Base-by-base conservation (phyloP, 2,113 vertebrate species). In the Mohoua ochrocephala region DNA sequence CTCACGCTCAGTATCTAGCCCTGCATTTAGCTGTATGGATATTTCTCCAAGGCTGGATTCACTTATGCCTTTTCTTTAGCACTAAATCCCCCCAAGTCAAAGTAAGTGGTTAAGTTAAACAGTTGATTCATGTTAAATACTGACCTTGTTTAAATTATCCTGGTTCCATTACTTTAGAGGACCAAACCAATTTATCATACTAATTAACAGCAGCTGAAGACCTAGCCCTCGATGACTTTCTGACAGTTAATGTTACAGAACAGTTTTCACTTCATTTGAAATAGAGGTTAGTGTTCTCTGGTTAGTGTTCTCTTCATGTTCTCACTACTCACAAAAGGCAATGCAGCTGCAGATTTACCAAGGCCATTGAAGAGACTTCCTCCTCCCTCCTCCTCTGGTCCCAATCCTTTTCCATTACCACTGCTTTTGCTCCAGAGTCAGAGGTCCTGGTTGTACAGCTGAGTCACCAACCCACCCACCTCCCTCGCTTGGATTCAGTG, bases 401-500 rank as follows among this genome's bases (percentile, higher is more conserved):
- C 13, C n/a, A 52, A 3, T 49, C 17, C 28, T 82, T 78, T 67
- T 64, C 53, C 22, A 35, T 53, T 42, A 84, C 47, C 21, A 17
- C 20, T 69, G 13, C 20, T 82, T 78, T 71, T 1, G 0, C 16
- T 63, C 27, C 23, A 28, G 28, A 84, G 42, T 22, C 56, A 69
- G 67, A 61, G 15, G 28, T 41, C 68, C 54, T 14, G 10, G 14
- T 16, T 42, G 9, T n/a, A 39, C 0, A 6, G 23, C n/a, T 52
- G 10, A 79, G 28, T n/a, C 53, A 44, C 15, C 30, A 64, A 27
- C 3, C 5, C 50, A 52, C 7, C 13, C 37, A 61, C 11, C 5
- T 65, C 14, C 17, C 15, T 52, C 0, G 0, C 15, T 24, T 6
- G 1, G 23, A 57, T 47, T 49, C 45, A 47, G 53, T 5, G 3